Conservation (phyloP, 23 tunicate species). For the Clavelina lepadiformis region DNA sequence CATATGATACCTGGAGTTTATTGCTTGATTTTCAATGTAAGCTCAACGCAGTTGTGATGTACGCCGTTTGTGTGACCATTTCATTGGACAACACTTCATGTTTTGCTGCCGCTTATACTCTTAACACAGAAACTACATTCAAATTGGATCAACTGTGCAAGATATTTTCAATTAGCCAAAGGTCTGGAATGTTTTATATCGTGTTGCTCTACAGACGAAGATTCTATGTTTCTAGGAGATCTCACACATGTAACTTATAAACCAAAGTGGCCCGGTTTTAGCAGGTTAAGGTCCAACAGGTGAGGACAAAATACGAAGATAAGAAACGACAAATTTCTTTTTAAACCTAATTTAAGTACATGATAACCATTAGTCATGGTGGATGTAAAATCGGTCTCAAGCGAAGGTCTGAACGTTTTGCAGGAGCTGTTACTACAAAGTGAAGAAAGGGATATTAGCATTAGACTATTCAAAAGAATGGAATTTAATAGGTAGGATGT, state of each 20-base stretch:
- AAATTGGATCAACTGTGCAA: slow-evolving; percentile 80
- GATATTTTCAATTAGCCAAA: slow-evolving; percentile 65
- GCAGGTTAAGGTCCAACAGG: slow-evolving; percentile 51
- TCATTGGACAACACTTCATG: no score
- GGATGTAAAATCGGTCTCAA: no score
- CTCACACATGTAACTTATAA: slow-evolving; percentile 52
- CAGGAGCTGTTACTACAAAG: slow-evolving; percentile 73
- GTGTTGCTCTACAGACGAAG: slow-evolving; percentile 75
- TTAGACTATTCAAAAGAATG: slow-evolving; percentile 78
- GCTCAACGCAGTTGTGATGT: no score
- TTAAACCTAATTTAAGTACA: not conserved
- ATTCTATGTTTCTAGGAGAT: slow-evolving; percentile 88
- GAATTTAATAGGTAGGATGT: slow-evolving; percentile 84
- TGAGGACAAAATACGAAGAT: not conserved
- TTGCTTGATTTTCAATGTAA: slow-evolving; percentile 55
- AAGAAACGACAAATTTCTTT: no score
- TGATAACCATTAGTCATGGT: no score
- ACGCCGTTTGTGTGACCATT: no score
- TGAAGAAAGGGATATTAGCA: slow-evolving; percentile 69
- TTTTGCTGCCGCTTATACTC: not conserved
- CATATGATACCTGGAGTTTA: slow-evolving; percentile 45
- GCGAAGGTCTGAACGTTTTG: no score
- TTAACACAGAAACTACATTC: slow-evolving; percentile 63
- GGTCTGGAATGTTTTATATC: slow-evolving; percentile 92
- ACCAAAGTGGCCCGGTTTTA: slow-evolving; percentile 71